Conservation (phyloP, 2,888 invertebrate genomes). For the Cephonodes hylas region DNA sequence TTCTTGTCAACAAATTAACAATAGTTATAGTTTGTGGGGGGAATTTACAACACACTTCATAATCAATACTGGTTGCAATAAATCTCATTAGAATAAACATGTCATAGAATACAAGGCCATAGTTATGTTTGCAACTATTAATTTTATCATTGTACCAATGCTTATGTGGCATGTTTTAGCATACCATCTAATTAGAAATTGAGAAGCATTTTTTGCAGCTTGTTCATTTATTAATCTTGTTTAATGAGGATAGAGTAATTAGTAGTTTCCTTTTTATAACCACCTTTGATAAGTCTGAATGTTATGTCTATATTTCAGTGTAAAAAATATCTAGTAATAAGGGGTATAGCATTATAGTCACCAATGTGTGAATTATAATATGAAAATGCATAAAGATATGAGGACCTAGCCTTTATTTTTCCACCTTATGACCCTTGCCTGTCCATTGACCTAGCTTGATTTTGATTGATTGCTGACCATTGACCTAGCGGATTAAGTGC, state of each 20-base stretch:
- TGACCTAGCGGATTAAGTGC: no score
- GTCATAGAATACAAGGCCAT: background rate
- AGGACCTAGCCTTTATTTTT: no score
- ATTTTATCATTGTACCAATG: background rate
- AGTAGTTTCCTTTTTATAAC: conserved; percentile 8
- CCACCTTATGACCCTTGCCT: no score
- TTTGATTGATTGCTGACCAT: no score
- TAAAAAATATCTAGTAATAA: no score
- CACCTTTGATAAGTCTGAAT: background rate
- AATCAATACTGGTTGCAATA: background rate
- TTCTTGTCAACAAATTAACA: no score
- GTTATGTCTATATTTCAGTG: background rate
- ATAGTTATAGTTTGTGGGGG: no score
- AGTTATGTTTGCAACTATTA: background rate
- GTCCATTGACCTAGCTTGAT: no score
- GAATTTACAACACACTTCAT: no score
- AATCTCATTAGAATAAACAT: background rate
- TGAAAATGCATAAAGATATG: no score
- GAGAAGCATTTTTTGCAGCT: background rate
- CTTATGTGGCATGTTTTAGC: background rate
- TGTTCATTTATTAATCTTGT: background rate
- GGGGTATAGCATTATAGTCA: no score
- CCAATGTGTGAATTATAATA: no score
- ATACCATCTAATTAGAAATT: background rate
- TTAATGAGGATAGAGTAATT: conserved; percentile 1